These are phyloP conservation scores for Himalopsyche tibetana DNA, from an alignment of 2,888 invertebrate species.

Conservation along the genomic window DNA sequence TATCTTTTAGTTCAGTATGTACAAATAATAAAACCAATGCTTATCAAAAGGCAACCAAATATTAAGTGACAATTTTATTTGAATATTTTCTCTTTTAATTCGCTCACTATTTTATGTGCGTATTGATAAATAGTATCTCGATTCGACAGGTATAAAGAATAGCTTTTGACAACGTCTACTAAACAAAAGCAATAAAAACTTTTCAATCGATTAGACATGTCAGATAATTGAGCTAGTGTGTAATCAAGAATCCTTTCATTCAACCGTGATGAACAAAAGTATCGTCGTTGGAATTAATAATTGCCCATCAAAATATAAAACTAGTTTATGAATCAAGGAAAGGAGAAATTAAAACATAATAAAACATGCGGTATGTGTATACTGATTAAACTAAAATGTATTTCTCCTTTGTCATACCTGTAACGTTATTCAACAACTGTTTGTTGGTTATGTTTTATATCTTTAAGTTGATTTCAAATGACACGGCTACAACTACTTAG, in stretches of 20 bases:
- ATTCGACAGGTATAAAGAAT: background rate
- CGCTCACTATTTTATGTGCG: background rate
- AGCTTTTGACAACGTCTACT: constrained; percentile 18
- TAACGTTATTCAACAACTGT: too few species aligned
- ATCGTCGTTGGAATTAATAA: too few species aligned
- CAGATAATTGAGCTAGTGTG: background rate
- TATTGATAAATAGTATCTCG: constrained; percentile 12
- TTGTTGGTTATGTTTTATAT: too few species aligned
- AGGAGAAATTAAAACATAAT: too few species aligned
- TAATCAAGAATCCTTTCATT: constrained; percentile 27
- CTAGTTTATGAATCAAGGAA: too few species aligned
- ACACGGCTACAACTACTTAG: too few species aligned
- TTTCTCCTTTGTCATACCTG: too few species aligned
- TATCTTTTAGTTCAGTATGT: too few species aligned
- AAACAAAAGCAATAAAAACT: constrained; percentile 11
- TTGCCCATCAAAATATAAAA: too few species aligned
- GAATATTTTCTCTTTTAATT: constrained; percentile 28
- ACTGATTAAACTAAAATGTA: too few species aligned
- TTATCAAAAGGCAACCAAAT: background rate
- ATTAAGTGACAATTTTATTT: background rate
- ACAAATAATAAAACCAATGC: background rate
- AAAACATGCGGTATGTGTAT: too few species aligned
- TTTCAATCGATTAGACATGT: constrained; percentile 29
- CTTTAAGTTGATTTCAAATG: too few species aligned
- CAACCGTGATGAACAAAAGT: background rate